Evolutionary conservation across 2,113 vertebrate species (phyloP).

Genomic region (Neogobius melanostomus): DNA sequence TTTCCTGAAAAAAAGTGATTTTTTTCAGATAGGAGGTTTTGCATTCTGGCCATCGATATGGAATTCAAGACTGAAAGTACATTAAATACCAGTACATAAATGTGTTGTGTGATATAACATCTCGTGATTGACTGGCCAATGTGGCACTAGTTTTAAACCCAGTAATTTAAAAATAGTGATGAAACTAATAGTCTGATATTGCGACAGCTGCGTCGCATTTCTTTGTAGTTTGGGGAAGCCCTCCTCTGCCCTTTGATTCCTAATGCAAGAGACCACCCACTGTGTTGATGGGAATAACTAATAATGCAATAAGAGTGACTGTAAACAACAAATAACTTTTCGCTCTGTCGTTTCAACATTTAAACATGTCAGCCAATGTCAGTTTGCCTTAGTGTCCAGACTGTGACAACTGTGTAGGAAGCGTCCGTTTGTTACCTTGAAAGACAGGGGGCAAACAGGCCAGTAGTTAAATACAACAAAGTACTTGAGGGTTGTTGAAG

Average conservation of each 20-base stretch:
- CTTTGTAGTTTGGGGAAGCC: slow-evolving; percentile 2
- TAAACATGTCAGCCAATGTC: neutral
- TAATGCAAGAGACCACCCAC: slow-evolving; percentile 5
- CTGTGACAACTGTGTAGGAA: neutral
- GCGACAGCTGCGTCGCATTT: slow-evolving; percentile 1
- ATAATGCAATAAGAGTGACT: neutral
- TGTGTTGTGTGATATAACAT: neutral
- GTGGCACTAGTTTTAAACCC: neutral
- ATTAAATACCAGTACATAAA: neutral
- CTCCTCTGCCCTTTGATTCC: neutral
- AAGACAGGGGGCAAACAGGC: neutral
- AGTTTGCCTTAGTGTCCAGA: neutral
- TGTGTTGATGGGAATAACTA: slow-evolving; percentile 4
- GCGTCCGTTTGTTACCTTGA: neutral
- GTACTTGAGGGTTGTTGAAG: neutral
- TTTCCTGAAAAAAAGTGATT: too few relatives aligned
- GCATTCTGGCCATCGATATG: too few relatives aligned
- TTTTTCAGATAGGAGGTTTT: too few relatives aligned
- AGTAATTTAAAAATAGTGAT: neutral
- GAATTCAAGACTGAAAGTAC: neutral
- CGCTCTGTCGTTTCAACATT: neutral
- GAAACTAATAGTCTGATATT: neutral
- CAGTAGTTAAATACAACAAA: neutral
- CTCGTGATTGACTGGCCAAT: neutral
- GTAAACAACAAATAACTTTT: neutral